These are phyloP conservation scores for Syngnathus typhle DNA, from an alignment of 2,113 vertebrate genomes.

Conservation along the genomic window DNA sequence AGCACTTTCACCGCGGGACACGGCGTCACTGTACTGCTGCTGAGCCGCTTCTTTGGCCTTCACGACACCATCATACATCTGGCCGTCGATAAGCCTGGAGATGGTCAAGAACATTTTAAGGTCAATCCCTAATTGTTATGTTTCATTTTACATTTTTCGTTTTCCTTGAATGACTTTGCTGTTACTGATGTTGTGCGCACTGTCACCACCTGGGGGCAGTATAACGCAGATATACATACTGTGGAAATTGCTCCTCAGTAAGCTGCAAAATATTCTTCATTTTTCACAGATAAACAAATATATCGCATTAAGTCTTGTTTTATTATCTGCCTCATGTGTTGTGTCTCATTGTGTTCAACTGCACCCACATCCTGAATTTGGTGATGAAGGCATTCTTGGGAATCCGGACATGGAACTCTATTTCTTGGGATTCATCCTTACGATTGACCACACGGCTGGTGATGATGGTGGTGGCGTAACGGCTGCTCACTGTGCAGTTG, in stretches of 20 bases:
- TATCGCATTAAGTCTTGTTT: too few species aligned
- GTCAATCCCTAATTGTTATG: not conserved
- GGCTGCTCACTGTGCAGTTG: slow-evolving; percentile 80
- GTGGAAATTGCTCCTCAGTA: too few species aligned
- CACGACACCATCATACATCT: slow-evolving; percentile 80
- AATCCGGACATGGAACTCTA: slow-evolving; percentile 83
- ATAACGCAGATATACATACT: too few species aligned
- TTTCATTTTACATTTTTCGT: not conserved
- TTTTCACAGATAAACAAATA: too few species aligned
- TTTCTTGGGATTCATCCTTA: slow-evolving; percentile 72
- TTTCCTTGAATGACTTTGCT: too few species aligned
- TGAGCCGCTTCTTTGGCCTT: slow-evolving; percentile 84
- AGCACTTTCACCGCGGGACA: slow-evolving; percentile 82
- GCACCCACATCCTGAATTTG: slow-evolving; percentile 86
- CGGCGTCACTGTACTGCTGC: slow-evolving; percentile 81
- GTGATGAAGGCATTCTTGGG: slow-evolving; percentile 93
- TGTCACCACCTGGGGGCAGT: too few species aligned
- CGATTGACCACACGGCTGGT: slow-evolving; percentile 83
- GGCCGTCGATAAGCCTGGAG: slow-evolving; percentile 78
- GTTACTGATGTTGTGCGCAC: too few species aligned
- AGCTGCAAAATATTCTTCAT: too few species aligned
- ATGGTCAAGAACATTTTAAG: not conserved
- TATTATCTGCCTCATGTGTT: too few species aligned
- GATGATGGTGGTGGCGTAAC: slow-evolving; percentile 85
- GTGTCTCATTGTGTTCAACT: too few species aligned